A percentile compares a stretch with the other conserved stretches of the same genome.
Conservation (phyloP, 1,140 invertebrate species). For the Daktulosphaira vitifoliae region DNA sequence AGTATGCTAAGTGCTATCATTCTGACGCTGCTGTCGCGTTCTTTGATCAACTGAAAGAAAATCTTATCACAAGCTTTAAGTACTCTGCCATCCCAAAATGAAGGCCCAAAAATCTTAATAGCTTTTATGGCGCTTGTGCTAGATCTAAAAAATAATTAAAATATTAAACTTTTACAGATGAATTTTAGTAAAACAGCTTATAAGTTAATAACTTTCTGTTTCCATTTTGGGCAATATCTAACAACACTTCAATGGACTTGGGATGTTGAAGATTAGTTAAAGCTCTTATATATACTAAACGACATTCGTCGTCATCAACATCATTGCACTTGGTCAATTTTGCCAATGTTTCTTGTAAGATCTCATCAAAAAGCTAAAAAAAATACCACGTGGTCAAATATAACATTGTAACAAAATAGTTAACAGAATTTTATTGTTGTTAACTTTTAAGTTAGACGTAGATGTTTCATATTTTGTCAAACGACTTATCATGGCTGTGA, state of each 20-base stretch:
- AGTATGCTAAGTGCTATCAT: constrained; percentile 64
- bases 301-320: constrained; percentile 47
- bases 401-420: no score
- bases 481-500: constrained; percentile 1
- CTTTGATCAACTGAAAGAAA: constrained; percentile 56
- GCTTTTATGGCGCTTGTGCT: constrained; percentile 58
- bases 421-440: no score
- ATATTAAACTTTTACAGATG: not conserved
- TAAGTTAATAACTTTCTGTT: constrained; percentile 42
- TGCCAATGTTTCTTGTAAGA: constrained; percentile 19
- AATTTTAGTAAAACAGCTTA: not conserved
- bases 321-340: constrained; percentile 34
- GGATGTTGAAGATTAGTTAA: constrained; percentile 57
- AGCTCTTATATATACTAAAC: constrained; percentile 54
- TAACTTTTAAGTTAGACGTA: no score
- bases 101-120: constrained; percentile 49
- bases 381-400: not conserved
- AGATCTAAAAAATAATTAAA: constrained; percentile 39
- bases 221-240: constrained; percentile 48
- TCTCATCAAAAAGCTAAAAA: constrained; percentile 6
- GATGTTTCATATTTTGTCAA: not conserved
- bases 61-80: constrained; percentile 48
- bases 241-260: constrained; percentile 50
- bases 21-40: constrained; percentile 60
- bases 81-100: constrained; percentile 46